Evolutionary conservation across 2,888 invertebrate species (phyloP), one percentile per base, ranked within the genome.

Genomic region (Empis stercorea): DNA sequence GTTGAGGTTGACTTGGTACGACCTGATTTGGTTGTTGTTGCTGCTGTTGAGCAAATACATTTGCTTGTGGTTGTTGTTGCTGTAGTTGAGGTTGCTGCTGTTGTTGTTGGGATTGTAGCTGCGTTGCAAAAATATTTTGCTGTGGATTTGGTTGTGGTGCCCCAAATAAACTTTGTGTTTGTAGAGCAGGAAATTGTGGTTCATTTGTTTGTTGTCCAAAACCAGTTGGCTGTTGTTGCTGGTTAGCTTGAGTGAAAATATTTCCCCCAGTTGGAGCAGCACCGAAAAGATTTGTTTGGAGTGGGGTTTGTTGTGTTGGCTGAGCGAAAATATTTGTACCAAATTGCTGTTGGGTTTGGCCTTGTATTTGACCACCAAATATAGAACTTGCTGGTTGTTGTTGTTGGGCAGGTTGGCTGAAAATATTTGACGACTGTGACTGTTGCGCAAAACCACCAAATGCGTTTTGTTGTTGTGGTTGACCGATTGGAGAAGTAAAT

Each of bases 361-460:
- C 45, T 48, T 48, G 45, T 48, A 37, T 52, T 40, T 51, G 48
- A 5, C 49, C 54, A 27, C 56, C 57, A 48, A 64, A 63, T 14
- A 61, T 48, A 2, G 60, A 56, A 50, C 47, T 55, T 1, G 43
- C 43, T n/a, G 56, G 53, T 11, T 51, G 39, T 15, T 46, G 47
- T 39, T 56, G 55, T 41, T 56, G 57, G 7, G 23, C 7, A 27
- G 23, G 23, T 9, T 27, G 23, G 23, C 9, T 27, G 7, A 27
- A 27, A 4, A 27, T 27, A 27, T 27, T 27, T 27, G 23, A 4
- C 7, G 23, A 27, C 7, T 27, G 23, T 27, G 20, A 5, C 5
- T 20, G 20, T 20, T 3, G 5, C 20, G 20, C 23, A 27, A 27
- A 27, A 9, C 7, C 9, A 27, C 7, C 9, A 27, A 27, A 27